Base-by-base conservation (phyloP, 2,113 vertebrate species). In the Rhombomys opimus region DNA sequence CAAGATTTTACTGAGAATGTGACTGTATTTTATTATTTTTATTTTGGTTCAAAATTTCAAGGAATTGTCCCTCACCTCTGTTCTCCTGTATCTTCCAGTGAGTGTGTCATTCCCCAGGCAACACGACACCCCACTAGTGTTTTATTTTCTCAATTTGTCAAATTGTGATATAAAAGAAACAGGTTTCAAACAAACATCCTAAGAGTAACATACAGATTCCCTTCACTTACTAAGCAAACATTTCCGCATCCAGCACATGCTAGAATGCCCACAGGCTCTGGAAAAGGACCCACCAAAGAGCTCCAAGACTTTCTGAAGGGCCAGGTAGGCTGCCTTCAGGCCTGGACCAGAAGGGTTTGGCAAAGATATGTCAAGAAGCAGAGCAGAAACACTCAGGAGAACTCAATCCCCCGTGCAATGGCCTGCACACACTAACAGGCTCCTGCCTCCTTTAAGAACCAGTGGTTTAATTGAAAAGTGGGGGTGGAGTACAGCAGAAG, bases 1-100 rank as follows among this genome's bases (percentile, higher is more conserved):
- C 57, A 95, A 87, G 50, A 65, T 84, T 91, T 67, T 87, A 77
- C 22, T 93, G 54, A 95, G 85, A 89, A 95, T 68, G 20, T 61
- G n/a, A 73, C 46, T 91, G 72, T 86, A 70, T 92, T 95, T 75
- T 17, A 5, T 75, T 95, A 90, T 46, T 76, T 93, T 72, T 46
- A 46, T 46, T 46, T 46, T 46, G 84, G 46, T 54, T 91, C 54
- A 95, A 90, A 89, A 94, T 30, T 65, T 93, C 46, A 93, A 94
- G 95, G 41, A 95, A 84, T 38, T 59, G 61, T 41, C 89, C 70
- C 57, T 76, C 68, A 86, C 41, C 81, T 84, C 46, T 93, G n/a
- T 89, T 57, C 46, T 68, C 86, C 2, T 89, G 0, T 70, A 85
- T 93, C 35, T 61, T 25, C 73, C 72, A 61, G 89, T 73, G 91